phyloP scores from a whole-genome alignment of 2,113 vertebrate genomes.

The Stegostoma tigrinum region DNA sequence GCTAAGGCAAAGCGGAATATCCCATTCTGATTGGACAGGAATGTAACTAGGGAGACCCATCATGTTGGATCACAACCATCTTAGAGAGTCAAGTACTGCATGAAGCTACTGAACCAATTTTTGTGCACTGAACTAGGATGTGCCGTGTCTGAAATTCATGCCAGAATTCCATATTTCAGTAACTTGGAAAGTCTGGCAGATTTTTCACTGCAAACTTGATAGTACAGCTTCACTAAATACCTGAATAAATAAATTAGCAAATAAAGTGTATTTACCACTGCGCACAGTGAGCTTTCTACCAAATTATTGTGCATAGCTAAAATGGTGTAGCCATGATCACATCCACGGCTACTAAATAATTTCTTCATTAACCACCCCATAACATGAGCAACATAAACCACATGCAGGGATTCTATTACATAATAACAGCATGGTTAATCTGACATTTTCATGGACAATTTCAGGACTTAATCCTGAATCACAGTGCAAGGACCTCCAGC shows the following conservation, averaged over 20 bases:
- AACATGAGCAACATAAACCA: background rate
- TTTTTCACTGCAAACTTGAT: no score
- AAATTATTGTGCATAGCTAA: background rate
- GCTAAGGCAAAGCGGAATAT: background rate
- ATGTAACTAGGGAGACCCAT: background rate
- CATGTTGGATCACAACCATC: background rate
- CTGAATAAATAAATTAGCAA: background rate
- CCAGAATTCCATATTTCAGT: background rate
- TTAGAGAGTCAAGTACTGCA: no score
- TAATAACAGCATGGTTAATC: background rate
- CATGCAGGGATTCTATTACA: background rate
- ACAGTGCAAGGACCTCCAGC: constrained; percentile 25
- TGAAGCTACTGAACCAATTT: background rate
- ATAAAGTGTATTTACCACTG: background rate
- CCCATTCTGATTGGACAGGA: background rate
- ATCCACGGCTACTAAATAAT: background rate
- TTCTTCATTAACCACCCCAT: background rate
- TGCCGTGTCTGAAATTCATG: background rate
- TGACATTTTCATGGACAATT: constrained; percentile 35
- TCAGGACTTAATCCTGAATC: constrained; percentile 7
- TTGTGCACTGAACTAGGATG: background rate
- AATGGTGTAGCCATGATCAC: background rate
- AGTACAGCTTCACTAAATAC: background rate
- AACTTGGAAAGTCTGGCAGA: background rate
- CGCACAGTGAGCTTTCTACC: background rate